Percentiles rank a stretch among this genome's conserved stretches.
phyloP scores from a whole-genome alignment of 2,888 invertebrate species.

The Ophion ellenae region DNA sequence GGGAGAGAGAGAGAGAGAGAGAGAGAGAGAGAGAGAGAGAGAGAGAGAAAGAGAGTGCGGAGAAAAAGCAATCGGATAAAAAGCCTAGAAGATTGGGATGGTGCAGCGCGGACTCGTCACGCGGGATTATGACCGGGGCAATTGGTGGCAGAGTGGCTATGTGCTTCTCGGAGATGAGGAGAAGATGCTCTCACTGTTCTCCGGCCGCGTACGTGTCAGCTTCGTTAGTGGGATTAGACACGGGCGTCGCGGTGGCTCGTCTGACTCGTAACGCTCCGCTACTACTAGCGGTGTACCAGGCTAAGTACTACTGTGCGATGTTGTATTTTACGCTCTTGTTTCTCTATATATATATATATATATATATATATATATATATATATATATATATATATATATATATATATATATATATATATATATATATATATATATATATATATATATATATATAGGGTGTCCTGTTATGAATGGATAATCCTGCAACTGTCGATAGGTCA shows the following conservation, averaged over 20 bases:
- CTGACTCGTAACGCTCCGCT: slow-evolving; percentile 59
- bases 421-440: no score
- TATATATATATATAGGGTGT: no score
- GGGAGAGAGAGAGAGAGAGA: background rate
- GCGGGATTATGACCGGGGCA: slow-evolving; percentile 57
- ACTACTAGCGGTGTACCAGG: slow-evolving; percentile 49
- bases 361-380: no score
- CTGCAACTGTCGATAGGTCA: no score
- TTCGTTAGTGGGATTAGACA: slow-evolving; percentile 67
- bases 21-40: background rate
- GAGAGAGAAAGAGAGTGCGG: background rate
- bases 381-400: no score
- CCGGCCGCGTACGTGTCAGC: slow-evolving; percentile 60
- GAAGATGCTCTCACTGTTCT: slow-evolving; percentile 25
- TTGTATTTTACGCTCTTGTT: slow-evolving; percentile 4
- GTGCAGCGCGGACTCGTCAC: slow-evolving; percentile 53
- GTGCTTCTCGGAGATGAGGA: background rate
- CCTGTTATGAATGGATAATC: no score
- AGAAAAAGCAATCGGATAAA: slow-evolving; percentile 30
- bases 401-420: no score
- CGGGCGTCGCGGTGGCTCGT: slow-evolving; percentile 62
- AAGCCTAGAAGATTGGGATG: slow-evolving; percentile 47
- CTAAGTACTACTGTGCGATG: slow-evolving; percentile 29
- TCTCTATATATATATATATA: background rate
- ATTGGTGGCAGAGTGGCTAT: slow-evolving; percentile 40